Evolutionary conservation across 2,888 invertebrate species (phyloP), one percentile per base, ranked within the genome.

Genomic region (Aromia moschata): DNA sequence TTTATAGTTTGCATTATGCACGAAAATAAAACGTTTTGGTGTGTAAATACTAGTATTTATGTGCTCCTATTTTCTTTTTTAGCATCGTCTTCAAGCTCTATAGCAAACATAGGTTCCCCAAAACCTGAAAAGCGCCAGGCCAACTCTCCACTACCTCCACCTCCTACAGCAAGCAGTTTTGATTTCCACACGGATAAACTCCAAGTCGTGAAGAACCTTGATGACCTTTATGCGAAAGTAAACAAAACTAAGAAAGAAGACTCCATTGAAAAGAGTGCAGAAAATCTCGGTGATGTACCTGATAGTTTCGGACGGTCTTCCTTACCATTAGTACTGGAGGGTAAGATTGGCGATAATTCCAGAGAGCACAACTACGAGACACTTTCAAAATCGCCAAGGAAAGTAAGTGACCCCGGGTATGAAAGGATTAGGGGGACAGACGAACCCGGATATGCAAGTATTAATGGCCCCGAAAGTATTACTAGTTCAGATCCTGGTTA

Each of bases 171-270:
- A n/a, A 56, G 62, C 7, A 75, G 70, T 60, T 74, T 78, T 16
- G 84, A 84, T 37, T 74, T 80, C 25, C 81, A 82, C 54, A 69
- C 78, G 2, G 82, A 83, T 38, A 74, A 74, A 52, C 33, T 69
- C 12, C 64, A 70, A 49, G 57, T 60, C 2, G 60, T 64, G 5
- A 86, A 88, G 64, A 91, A 90, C 68, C 81, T 93, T n/a, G 94
- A 94, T 70, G 93, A 93, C 72, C 91, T 94, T 89, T 94, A 94
- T 78, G 94, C 94, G 1, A 94, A 94, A 83, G 94, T 94, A 14
- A 86, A 87, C 74, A 92, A 92, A 76, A 89, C 87, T 77, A 75
- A 73, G 60, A 73, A 73, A 53, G 73, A 72, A 51, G 72, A 68
- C 5, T 20, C 49, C 14, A 61, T 54, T 9, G 70, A 67, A 14